Conservation (phyloP, 2,888 invertebrate genomes). For the Ormyrus labotus region DNA sequence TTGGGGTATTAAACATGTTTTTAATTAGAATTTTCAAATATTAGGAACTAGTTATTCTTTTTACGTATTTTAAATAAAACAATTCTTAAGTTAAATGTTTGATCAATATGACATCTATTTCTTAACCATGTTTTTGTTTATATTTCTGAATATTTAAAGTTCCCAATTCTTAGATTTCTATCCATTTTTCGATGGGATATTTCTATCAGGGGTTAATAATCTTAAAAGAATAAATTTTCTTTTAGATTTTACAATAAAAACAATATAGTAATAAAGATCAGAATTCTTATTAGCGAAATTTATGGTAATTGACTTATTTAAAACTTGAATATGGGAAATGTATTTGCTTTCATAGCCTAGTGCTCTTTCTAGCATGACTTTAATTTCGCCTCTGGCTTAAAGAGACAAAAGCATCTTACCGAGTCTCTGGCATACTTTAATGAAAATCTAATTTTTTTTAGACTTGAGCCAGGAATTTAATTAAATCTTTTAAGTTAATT, state of each 20-base stretch:
- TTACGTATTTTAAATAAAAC: too few species aligned
- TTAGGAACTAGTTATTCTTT: too few species aligned
- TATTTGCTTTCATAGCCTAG: background rate
- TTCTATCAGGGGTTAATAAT: too few species aligned
- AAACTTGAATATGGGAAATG: background rate
- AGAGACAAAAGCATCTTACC: constrained; percentile 35
- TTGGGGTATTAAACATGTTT: too few species aligned
- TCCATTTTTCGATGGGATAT: too few species aligned
- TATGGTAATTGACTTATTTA: constrained; percentile 21
- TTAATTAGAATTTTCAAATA: too few species aligned
- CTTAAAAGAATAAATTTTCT: too few species aligned
- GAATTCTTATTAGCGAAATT: background rate
- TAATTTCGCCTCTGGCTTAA: constrained; percentile 27
- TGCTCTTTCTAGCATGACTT: constrained; percentile 11
- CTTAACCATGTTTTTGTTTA: too few species aligned
- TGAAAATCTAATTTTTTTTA: constrained; percentile 38
- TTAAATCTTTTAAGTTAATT: constrained; percentile 21
- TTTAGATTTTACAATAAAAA: background rate
- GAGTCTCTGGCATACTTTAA: constrained; percentile 25
- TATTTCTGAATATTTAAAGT: too few species aligned
- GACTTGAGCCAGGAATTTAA: constrained; percentile 25
- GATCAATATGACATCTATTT: too few species aligned
- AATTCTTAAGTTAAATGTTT: too few species aligned
- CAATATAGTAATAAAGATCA: background rate
- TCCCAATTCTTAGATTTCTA: too few species aligned